Percentiles rank a stretch among this genome's conserved stretches.
These are phyloP conservation scores for Loriculus beryllinus DNA, from an alignment of 2,797 vertebrate species.

Conservation along the genomic window DNA sequence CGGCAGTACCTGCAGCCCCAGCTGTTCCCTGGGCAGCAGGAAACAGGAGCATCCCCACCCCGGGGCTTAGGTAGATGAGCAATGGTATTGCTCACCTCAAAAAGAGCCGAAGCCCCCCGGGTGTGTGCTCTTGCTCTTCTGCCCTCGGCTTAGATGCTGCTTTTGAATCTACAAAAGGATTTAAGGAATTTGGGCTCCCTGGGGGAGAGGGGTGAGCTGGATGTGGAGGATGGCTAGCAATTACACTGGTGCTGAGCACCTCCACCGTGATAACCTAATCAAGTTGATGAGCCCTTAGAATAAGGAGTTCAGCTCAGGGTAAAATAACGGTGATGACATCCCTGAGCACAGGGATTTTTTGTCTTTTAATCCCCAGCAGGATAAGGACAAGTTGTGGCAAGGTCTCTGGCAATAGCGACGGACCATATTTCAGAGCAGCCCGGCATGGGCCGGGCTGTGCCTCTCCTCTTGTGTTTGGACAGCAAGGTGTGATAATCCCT, in stretches of 20 bases:
- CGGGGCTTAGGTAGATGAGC: background rate
- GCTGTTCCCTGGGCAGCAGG: background rate
- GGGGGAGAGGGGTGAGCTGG: background rate
- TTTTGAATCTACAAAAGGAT: conserved; percentile 9
- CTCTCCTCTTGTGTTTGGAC: background rate
- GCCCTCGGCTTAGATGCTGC: background rate
- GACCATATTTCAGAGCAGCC: background rate
- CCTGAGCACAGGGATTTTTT: background rate
- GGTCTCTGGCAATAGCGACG: background rate
- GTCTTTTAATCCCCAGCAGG: background rate
- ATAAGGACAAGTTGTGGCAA: background rate
- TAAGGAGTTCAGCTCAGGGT: background rate
- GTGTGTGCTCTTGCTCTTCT: background rate
- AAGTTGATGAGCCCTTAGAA: background rate
- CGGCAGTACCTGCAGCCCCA: fast-evolving
- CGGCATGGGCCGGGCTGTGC: fast-evolving
- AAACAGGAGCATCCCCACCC: conserved; percentile 28
- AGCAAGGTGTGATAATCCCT: background rate
- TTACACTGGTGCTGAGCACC: fast-evolving
- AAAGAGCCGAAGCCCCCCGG: background rate
- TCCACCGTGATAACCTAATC: background rate
- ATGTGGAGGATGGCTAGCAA: background rate
- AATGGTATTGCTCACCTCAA: conserved; percentile 22
- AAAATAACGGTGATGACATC: conserved; percentile 8
- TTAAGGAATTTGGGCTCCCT: conserved; percentile 13